phyloP scores from a whole-genome alignment of 1,140 invertebrate species.

The Drosophila micromelanica region DNA sequence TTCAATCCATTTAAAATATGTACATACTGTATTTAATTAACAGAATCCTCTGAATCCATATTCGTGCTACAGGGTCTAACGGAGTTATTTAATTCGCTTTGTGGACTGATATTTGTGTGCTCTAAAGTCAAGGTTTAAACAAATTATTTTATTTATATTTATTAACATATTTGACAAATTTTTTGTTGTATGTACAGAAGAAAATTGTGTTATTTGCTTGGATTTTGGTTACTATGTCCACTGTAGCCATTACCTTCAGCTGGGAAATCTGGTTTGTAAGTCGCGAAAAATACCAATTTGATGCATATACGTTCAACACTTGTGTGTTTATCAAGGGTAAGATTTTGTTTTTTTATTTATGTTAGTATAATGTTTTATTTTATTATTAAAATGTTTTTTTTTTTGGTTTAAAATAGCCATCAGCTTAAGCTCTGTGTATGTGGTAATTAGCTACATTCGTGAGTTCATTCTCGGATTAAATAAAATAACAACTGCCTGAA shows the following conservation, averaged over 20 bases:
- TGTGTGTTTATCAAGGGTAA: conserved; percentile 35
- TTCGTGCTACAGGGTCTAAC: background rate
- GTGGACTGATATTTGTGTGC: conserved; percentile 23
- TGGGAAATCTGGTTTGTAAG: conserved; percentile 12
- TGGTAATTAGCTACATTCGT: conserved; percentile 16
- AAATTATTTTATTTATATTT: background rate
- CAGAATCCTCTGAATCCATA: background rate
- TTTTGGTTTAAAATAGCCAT: conserved; percentile 7
- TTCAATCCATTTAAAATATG: background rate
- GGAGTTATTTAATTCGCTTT: conserved; percentile 21
- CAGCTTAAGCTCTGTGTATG: conserved; percentile 13
- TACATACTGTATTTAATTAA: background rate
- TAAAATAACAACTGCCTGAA: background rate
- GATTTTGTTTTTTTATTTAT: background rate
- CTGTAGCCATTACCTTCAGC: background rate
- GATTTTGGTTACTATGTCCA: background rate
- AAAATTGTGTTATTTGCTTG: conserved; percentile 11
- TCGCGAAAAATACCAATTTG: background rate
- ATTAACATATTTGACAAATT: background rate
- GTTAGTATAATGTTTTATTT: background rate
- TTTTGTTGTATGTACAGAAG: background rate
- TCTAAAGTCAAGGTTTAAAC: conserved; percentile 20
- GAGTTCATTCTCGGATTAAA: background rate
- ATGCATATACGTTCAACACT: conserved; percentile 17
- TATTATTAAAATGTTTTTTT: background rate